A percentile compares a stretch with the other conserved stretches of the same genome.
phyloP scores from a whole-genome alignment of 2,888 invertebrate genomes.

The Pherbina coryleti region DNA sequence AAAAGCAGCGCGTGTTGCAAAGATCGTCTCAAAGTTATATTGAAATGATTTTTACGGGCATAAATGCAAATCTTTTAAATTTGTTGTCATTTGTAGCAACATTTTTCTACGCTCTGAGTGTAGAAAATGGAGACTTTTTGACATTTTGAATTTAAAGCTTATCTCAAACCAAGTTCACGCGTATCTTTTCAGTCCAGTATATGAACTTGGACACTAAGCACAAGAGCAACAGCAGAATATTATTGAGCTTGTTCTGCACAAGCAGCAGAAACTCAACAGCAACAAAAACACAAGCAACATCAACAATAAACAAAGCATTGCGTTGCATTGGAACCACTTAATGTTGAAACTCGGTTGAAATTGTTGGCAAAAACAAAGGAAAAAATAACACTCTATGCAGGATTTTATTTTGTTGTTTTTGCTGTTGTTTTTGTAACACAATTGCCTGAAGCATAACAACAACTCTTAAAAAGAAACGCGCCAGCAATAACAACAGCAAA shows the following conservation, averaged over 20 bases:
- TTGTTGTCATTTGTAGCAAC: too few species aligned
- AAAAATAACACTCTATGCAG: background rate
- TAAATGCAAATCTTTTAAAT: too few species aligned
- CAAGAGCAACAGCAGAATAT: background rate
- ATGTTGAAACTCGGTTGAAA: conserved; percentile 10
- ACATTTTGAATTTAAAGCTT: too few species aligned
- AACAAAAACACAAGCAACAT: background rate
- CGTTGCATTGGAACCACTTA: conserved; percentile 5
- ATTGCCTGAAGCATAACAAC: conserved; percentile 29
- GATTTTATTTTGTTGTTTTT: conserved; percentile 21
- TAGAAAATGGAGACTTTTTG: too few species aligned
- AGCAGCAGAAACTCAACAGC: background rate
- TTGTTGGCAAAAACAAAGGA: background rate
- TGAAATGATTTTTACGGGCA: too few species aligned
- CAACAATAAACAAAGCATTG: conserved; percentile 15
- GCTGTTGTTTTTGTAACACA: conserved; percentile 34
- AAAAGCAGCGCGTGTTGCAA: background rate
- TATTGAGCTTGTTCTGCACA: background rate
- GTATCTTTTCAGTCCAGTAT: background rate
- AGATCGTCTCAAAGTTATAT: too few species aligned
- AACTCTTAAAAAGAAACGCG: conserved; percentile 2
- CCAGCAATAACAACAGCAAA: background rate
- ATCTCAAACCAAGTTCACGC: background rate
- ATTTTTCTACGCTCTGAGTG: too few species aligned
- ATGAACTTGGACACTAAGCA: background rate